Base-by-base conservation (phyloP, 2,797 vertebrate species). In the Arctocebus calabarensis region DNA sequence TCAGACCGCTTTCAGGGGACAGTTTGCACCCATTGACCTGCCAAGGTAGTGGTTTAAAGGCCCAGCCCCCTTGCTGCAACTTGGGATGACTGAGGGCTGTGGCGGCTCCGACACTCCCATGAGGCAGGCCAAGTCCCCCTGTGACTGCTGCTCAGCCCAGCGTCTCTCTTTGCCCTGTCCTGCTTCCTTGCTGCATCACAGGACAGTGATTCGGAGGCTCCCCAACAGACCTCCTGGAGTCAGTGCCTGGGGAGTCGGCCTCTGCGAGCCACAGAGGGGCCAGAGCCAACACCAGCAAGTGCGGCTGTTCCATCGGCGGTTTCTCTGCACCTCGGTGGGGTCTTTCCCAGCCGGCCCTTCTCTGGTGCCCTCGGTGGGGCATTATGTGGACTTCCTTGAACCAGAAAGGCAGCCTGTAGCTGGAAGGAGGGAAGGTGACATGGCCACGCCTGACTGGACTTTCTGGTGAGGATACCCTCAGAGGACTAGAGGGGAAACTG, bases 121-220 rank as follows among this genome's bases (percentile, higher is more conserved):
- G 34, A 62, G 52, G 27, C 9, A 16, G 84, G 45, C 79, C 27
- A 32, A 93, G 34, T 57, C 7, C 20, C 55, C 55, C 55, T 57
- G 27, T 13, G 19, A 19, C 27, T 7, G n/a, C 3, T 7, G 1
- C 3, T 5, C 3, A 8, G 34, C 7, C 40, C 7, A 23, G 32
- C 8, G 40, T 40, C 64, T 84, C 64, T 22, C 40, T 37, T 55
- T 34, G n/a, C 74, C 55, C 29, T 37, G n/a, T 2, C 64, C 61
- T 57, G 32, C 32, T 45, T 73, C 34, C 40, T 64, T 3, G 4
- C 25, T 68, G 27, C 68, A 37, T 34, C 70, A 55, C 2, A 23
- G 22, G 66, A 61, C 77, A 34, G 40, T 45, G 59, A 48, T 45
- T 70, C n/a, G 8, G 11, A 84, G 61, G 9, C 12, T 81, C 68